Evolutionary conservation across 1,140 invertebrate genomes (phyloP), one percentile per base, ranked within the genome.

Genomic region (Cydia fagiglandana): DNA sequence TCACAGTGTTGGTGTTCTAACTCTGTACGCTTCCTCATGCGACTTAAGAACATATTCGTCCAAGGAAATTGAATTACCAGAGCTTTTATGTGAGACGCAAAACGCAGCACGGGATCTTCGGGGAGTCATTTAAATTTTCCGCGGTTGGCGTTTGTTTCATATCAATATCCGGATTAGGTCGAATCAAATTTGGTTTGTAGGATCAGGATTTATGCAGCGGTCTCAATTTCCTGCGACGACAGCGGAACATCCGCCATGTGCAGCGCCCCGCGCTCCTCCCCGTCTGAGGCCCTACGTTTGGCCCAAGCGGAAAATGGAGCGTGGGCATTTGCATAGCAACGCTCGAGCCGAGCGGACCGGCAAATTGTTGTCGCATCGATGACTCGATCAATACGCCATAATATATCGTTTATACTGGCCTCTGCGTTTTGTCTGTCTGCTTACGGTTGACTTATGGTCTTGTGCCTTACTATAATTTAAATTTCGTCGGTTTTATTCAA

Each of bases 191-290:
- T 89, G 86, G 88, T 90, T 89, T 88, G 87, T 87, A 87, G 86
- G 87, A 90, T 90, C 84, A 88, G 88, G 87, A 90, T 91, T 91
- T 92, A 91, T 92, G 91, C 89, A 91, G 88, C 85, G 86, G 82
- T 91, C 88, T 91, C 91, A 92, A 92, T 91, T 92, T 92, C 91
- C 91, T 91, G 89, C 85, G 89, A 91, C 89, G 90, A 91, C 89
- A 91, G 84, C 89, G 87, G 84, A 87, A 89, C 89, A 90, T 91
- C 88, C 88, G 89, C 86, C 85, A 86, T 88, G 88, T 88, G 88
- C 88, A 87, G 77, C 77, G 70, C 79, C 83, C 77, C 78, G 70
- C 76, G 73, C 82, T 64, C 79, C 81, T 76, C 77, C 79, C 74
- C 78, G 81, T 80, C 80, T 76, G 78, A 61, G 79, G 77, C 75